Base-by-base conservation (phyloP, 2,888 invertebrate species). In the Ypsolopha scabrella region DNA sequence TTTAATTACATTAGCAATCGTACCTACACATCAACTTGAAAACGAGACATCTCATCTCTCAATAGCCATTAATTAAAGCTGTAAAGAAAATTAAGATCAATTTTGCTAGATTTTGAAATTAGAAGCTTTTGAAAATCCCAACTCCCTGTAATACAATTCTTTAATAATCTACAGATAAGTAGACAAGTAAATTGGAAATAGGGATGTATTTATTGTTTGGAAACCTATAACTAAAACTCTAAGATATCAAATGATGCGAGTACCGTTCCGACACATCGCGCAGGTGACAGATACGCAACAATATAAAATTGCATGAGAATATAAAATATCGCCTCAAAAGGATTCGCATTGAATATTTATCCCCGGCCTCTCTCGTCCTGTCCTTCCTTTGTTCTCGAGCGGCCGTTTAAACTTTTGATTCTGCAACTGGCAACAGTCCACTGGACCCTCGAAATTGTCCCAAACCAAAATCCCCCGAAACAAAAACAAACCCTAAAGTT, bases 351-450 rank as follows among this genome's bases (percentile, higher is more conserved):
- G 82, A 85, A 85, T 86, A 86, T 85, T 82, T 83, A 85, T 85
- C 75, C 77, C 72, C 63, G 58, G 13, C 39, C 50, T 11, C 43
- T 68, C 74, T 63, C 70, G 75, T 72, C 64, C 73, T 74, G 82
- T 82, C 83, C 82, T 70, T 69, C 76, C 76, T 85, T 85, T 85
- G 82, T 85, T 82, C 82, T 79, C 80, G 70, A 68, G 24, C 75
- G 77, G 69, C 79, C 85, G 85, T 86, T 85, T 85, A 85, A 86
- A 86, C 83, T 86, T 86, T 86, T 83, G 82, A 86, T 86, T 83
- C 83, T 82, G 85, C 83, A 83, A 81, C 82, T 77, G 80, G 80
- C 80, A 80, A 83, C 78, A 83, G 73, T 80, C 75, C 79, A 82
- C 83, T 81, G 83, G 85, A 85, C 85, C 85, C 82, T 76, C 69